Conservation (phyloP, 2,888 invertebrate genomes). For the Caenorhabditis sp. region DNA sequence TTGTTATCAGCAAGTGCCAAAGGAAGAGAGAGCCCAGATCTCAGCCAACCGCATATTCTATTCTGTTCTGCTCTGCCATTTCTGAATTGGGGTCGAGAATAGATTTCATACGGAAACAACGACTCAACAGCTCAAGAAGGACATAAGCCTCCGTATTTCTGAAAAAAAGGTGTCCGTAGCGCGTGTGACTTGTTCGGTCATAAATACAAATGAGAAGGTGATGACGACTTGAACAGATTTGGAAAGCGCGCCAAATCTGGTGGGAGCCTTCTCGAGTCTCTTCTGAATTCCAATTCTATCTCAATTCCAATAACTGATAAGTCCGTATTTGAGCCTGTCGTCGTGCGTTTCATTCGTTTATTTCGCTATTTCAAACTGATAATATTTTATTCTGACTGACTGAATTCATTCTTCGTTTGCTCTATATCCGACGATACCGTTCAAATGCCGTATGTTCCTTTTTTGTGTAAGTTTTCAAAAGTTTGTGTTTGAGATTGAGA, state of each 20-base stretch:
- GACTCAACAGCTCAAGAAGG: conserved; percentile 6
- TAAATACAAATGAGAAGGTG: conserved; percentile 50
- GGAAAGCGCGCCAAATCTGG: conserved; percentile 29
- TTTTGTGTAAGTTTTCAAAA: conserved; percentile 50
- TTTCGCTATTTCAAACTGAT: neutral
- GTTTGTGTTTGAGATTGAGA: neutral
- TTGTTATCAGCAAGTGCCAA: neutral
- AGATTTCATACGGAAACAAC: neutral
- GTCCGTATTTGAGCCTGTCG: conserved; percentile 30
- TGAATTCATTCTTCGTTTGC: conserved; percentile 8
- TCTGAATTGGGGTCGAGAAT: neutral
- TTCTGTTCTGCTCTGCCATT: neutral
- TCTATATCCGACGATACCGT: neutral
- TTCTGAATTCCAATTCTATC: conserved; percentile 24
- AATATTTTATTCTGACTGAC: conserved; percentile 43
- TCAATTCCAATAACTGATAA: conserved; percentile 42
- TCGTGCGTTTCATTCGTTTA: conserved; percentile 1
- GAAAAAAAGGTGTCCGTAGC: conserved; percentile 4
- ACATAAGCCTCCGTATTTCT: conserved; percentile 10
- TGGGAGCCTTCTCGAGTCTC: conserved; percentile 32
- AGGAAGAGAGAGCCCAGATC: neutral
- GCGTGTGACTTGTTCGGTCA: conserved; percentile 20
- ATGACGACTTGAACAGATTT: conserved; percentile 33
- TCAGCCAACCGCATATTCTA: neutral
- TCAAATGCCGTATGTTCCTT: conserved; percentile 56